Evolutionary conservation across 2,888 invertebrate species (phyloP).

Genomic region (Zelleria hepariella): DNA sequence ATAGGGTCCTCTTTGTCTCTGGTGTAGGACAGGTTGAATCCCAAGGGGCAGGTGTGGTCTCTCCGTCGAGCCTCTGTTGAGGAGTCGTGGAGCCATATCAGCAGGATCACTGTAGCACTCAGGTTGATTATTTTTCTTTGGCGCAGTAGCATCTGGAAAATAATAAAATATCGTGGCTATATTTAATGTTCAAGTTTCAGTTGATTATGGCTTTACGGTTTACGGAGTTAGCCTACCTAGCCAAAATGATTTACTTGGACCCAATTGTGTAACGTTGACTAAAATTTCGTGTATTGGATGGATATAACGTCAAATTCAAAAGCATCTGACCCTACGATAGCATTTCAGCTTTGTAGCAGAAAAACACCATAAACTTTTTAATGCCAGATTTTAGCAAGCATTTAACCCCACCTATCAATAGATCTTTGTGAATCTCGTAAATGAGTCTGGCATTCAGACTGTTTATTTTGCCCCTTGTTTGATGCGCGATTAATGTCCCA

Average conservation of each 20-base stretch:
- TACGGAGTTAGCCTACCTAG: too few species aligned
- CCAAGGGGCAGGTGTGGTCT: constrained; percentile 41
- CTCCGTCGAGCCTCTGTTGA: constrained; percentile 23
- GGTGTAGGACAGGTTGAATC: constrained; percentile 35
- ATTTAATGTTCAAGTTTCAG: neutral
- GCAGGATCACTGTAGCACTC: constrained; percentile 18
- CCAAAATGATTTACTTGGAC: too few species aligned
- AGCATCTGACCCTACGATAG: too few species aligned
- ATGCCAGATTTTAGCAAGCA: neutral
- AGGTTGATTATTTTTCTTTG: constrained; percentile 21
- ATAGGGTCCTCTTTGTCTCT: constrained; percentile 24
- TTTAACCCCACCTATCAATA: neutral
- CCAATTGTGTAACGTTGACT: too few species aligned
- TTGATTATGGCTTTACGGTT: too few species aligned
- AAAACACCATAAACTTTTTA: too few species aligned
- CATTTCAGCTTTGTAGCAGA: too few species aligned
- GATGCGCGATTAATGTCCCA: neutral
- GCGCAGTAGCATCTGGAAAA: constrained; percentile 41
- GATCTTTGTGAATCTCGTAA: neutral
- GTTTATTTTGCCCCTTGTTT: neutral
- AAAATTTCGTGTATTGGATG: too few species aligned
- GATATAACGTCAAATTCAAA: too few species aligned
- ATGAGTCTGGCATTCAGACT: neutral
- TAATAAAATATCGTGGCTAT: neutral
- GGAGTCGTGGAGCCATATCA: constrained; percentile 23